These are phyloP conservation scores for Tipula vernalis DNA, from an alignment of 2,888 invertebrate species.

Conservation along the genomic window DNA sequence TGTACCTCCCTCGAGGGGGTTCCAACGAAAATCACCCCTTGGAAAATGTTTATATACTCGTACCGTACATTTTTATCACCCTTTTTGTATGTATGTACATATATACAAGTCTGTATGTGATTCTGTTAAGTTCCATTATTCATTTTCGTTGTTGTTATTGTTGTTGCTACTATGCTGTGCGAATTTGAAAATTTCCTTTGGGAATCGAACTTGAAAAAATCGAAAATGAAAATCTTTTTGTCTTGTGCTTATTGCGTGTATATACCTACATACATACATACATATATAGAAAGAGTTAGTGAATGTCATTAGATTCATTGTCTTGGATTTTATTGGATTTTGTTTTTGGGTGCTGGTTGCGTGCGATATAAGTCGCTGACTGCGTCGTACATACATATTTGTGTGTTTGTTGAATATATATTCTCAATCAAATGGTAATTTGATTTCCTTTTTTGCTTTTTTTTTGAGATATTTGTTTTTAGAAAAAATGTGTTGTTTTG, in stretches of 20 bases:
- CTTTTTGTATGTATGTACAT: background rate
- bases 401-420: background rate
- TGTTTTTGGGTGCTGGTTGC: background rate
- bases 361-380: background rate
- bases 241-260: background rate
- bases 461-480: background rate
- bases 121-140: background rate
- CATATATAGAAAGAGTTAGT: background rate
- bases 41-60: background rate
- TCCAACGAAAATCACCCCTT: background rate
- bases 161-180: background rate
- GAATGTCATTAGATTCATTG: background rate
- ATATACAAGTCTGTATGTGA: background rate
- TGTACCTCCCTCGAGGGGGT: background rate
- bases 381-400: background rate
- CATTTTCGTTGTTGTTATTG: background rate
- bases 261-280: too few relatives aligned
- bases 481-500: background rate
- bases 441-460: background rate
- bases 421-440: background rate
- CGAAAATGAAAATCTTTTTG: background rate
- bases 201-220: background rate
- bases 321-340: background rate
- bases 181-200: background rate
- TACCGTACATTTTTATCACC: background rate